Conservation (phyloP, 2,113 vertebrate species). For the Parotia lawesii region DNA sequence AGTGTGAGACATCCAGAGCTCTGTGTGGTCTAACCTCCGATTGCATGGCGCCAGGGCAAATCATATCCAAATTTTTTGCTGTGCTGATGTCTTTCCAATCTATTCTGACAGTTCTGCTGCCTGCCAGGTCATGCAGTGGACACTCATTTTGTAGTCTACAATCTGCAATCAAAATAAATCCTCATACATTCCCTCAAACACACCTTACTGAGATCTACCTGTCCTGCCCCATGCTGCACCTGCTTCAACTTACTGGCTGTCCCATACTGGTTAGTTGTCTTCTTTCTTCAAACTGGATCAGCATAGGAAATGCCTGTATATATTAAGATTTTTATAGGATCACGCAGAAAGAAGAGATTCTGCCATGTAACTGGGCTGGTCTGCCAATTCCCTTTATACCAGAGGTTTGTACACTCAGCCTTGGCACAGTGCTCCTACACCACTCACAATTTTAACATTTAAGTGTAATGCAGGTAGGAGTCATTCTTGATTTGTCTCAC, state of each 20-base stretch:
- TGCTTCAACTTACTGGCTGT: neutral
- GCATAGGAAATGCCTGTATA: neutral
- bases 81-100: neutral
- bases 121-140: neutral
- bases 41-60: neutral
- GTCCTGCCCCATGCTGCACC: neutral
- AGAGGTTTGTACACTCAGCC: neutral
- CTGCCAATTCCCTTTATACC: neutral
- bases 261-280: accelerated
- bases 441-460: neutral
- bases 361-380: accelerated
- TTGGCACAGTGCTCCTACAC: neutral
- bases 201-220: neutral
- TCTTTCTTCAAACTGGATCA: neutral
- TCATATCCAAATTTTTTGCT: neutral
- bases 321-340: neutral
- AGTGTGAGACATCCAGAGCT: neutral
- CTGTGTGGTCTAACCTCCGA: neutral
- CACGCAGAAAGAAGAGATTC: neutral
- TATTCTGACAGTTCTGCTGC: neutral
- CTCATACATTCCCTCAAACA: neutral
- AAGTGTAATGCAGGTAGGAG: neutral
- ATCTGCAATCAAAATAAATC: neutral
- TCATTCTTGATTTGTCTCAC: neutral
- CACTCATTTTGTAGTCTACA: neutral